phyloP scores from a whole-genome alignment of 92 coral and sea anemone genomes.

The Palythoa heliodiscus region DNA sequence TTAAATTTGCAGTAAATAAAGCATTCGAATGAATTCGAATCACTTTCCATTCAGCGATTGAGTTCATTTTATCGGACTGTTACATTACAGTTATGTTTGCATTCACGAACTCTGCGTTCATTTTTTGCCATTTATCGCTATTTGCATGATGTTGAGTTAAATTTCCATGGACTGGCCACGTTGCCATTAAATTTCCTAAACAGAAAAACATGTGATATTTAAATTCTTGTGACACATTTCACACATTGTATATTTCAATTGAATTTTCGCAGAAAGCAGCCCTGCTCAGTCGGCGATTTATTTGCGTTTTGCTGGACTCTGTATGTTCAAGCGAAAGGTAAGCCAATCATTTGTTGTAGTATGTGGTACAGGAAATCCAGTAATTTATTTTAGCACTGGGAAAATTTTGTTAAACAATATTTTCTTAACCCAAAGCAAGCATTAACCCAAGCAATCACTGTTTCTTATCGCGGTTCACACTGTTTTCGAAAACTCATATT shows the following conservation, averaged over 20 bases:
- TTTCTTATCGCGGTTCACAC: background rate
- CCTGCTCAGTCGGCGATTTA: conserved; percentile 87
- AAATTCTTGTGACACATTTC: conserved; percentile 45
- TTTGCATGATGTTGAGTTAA: background rate
- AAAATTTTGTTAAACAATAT: conserved; percentile 5
- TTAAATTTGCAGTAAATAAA: conserved; percentile 52
- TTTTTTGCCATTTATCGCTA: background rate
- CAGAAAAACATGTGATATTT: conserved; percentile 58
- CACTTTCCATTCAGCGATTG: conserved; percentile 31
- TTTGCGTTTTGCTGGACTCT: conserved; percentile 97
- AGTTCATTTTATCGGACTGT: conserved; percentile 30
- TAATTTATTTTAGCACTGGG: background rate
- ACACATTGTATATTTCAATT: conserved; percentile 22
- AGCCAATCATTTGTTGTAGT: conserved; percentile 13
- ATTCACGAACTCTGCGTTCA: background rate
- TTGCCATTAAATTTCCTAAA: background rate
- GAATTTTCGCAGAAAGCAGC: conserved; percentile 75
- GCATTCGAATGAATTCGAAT: conserved; percentile 42
- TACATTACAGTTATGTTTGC: conserved; percentile 6
- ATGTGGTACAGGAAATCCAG: conserved; percentile 17
- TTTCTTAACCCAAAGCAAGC: background rate
- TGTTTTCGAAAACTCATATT: background rate
- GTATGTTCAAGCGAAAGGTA: conserved; percentile 96
- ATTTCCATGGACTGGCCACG: background rate
- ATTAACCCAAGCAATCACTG: background rate